Evolutionary conservation across 2,888 invertebrate genomes (phyloP).

Genomic region (Vandiemenella viatica): DNA sequence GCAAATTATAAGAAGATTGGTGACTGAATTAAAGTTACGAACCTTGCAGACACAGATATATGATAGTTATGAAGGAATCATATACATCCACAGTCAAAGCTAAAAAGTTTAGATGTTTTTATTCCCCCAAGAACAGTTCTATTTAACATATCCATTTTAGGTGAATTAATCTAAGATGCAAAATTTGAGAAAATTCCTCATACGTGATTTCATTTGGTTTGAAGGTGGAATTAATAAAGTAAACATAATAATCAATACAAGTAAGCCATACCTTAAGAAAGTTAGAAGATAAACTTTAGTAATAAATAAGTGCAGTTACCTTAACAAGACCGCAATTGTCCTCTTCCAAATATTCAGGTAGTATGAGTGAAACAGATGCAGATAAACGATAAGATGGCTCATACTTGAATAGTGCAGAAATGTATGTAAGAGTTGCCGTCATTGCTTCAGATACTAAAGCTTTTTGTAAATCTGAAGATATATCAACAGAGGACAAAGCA

Average conservation of each 20-base stretch:
- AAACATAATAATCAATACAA: neutral
- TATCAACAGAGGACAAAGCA: neutral
- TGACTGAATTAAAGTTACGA: too few relatives aligned
- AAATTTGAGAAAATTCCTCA: too few relatives aligned
- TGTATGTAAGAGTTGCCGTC: neutral
- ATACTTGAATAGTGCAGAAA: conserved; percentile 2
- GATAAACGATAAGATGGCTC: neutral
- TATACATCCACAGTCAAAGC: too few relatives aligned
- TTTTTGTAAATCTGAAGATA: neutral
- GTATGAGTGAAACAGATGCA: conserved; percentile 1
- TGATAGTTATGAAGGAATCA: too few relatives aligned
- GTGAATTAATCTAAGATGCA: too few relatives aligned
- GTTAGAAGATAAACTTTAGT: neutral
- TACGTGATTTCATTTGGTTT: too few relatives aligned
- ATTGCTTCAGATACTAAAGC: neutral
- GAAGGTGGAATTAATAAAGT: neutral
- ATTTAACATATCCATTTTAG: too few relatives aligned
- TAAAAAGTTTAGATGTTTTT: too few relatives aligned
- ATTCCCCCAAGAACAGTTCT: too few relatives aligned
- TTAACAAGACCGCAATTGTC: conserved; percentile 6
- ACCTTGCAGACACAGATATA: too few relatives aligned
- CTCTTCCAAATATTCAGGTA: conserved; percentile 1
- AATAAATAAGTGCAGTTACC: conserved; percentile 1
- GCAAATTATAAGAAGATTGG: too few relatives aligned
- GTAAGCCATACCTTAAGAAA: neutral